Conservation (phyloP, 2,113 vertebrate species). For the Alosa alosa region DNA sequence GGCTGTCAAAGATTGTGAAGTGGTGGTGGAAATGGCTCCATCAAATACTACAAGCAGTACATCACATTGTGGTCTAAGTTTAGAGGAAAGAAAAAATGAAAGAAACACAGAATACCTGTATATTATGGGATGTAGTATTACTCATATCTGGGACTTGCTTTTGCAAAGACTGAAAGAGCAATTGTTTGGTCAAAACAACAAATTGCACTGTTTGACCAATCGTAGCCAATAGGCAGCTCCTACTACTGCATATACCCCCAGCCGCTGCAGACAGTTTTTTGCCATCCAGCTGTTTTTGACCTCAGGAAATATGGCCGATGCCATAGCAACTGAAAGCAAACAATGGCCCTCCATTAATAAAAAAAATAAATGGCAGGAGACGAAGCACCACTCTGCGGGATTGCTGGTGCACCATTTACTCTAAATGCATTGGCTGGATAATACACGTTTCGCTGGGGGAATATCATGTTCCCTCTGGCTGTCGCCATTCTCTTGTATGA, state of each 20-base stretch:
- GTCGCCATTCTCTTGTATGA: background rate
- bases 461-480: background rate
- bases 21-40: background rate
- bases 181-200: background rate
- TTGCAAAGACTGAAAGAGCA: background rate
- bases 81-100: background rate
- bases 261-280: background rate
- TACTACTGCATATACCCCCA: background rate
- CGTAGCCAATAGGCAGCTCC: background rate
- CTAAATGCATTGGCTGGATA: background rate
- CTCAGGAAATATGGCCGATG: background rate
- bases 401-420: background rate
- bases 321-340: slow-evolving; percentile 14
- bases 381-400: background rate
- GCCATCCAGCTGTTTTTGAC: background rate
- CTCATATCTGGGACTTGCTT: background rate
- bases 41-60: background rate
- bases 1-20: background rate
- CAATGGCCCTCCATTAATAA: background rate
- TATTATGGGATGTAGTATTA: background rate
- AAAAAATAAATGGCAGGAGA: slow-evolving; percentile 8
- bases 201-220: background rate
- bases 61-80: background rate
- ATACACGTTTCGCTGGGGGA: background rate
- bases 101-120: background rate